Evolutionary conservation across 2,888 invertebrate genomes (phyloP).

Genomic region (Sarcophaga rosellei): DNA sequence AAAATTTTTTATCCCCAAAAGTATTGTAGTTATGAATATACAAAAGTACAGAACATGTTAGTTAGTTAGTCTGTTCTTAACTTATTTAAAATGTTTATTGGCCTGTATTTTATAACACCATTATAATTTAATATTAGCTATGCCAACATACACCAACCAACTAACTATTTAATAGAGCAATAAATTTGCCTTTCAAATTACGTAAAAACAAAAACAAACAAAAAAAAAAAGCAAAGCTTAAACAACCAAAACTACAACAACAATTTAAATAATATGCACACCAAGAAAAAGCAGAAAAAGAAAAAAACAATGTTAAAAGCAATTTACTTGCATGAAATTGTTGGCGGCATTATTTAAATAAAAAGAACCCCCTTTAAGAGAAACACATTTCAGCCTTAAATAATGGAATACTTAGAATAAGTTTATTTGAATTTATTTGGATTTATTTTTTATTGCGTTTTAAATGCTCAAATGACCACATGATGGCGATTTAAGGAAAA

Average conservation of each 20-base stretch:
- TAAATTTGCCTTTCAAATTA: slow-evolving; percentile 17
- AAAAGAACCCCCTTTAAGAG: slow-evolving; percentile 6
- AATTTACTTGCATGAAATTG: background rate
- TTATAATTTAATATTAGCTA: background rate
- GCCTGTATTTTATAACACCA: background rate
- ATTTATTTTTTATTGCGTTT: background rate
- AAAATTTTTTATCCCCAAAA: too few species aligned
- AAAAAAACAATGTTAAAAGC: background rate
- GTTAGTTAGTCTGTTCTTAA: background rate
- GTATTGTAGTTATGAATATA: background rate
- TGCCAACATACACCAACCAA: background rate
- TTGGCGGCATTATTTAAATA: slow-evolving; percentile 17
- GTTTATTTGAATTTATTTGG: slow-evolving; percentile 19
- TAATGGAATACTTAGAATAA: background rate
- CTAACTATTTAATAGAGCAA: slow-evolving; percentile 31
- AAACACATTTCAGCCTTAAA: background rate
- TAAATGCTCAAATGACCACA: background rate
- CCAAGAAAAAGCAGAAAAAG: background rate
- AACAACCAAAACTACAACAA: too few species aligned
- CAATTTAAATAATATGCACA: background rate
- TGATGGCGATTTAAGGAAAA: slow-evolving; percentile 18
- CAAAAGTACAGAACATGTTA: background rate
- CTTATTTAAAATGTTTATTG: background rate
- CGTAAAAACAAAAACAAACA: background rate
- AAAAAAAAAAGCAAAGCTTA: background rate